Percentiles rank a stretch among this genome's conserved stretches.
Evolutionary conservation across 2,113 vertebrate genomes (phyloP).

Genomic region (Oncorhynchus kisutch): DNA sequence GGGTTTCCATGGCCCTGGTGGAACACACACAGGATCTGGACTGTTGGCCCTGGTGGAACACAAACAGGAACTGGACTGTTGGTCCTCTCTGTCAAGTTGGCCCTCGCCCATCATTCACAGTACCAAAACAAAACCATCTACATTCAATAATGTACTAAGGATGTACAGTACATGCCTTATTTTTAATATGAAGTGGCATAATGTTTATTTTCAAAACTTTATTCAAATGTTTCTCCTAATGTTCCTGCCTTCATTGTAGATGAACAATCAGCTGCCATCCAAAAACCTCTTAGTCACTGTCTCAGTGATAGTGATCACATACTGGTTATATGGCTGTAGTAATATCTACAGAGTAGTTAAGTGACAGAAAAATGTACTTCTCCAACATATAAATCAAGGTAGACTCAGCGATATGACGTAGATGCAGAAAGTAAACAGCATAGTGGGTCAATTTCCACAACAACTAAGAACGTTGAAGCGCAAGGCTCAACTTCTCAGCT

Average conservation of each 20-base stretch:
- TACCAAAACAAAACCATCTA: background rate
- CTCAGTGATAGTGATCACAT: background rate
- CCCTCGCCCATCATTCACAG: background rate
- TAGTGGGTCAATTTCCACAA: too few species aligned
- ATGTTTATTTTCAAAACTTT: background rate
- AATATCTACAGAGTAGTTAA: background rate
- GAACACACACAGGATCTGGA: too few species aligned
- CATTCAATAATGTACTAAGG: background rate
- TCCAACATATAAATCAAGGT: background rate
- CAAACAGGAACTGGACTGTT: background rate
- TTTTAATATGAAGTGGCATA: background rate
- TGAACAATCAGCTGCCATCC: background rate
- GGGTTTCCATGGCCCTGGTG: background rate
- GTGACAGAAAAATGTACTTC: background rate
- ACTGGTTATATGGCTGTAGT: background rate
- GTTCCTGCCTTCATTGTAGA: background rate
- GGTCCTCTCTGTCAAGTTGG: background rate
- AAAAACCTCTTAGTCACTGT: background rate
- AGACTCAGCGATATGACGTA: too few species aligned
- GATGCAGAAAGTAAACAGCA: too few species aligned
- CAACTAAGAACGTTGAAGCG: too few species aligned
- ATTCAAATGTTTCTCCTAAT: background rate
- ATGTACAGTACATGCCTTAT: too few species aligned
- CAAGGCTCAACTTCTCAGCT: too few species aligned
- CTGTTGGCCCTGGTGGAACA: too few species aligned